phyloP scores from a whole-genome alignment of 2,113 vertebrate species.

The Psammodynastes pulverulentus region DNA sequence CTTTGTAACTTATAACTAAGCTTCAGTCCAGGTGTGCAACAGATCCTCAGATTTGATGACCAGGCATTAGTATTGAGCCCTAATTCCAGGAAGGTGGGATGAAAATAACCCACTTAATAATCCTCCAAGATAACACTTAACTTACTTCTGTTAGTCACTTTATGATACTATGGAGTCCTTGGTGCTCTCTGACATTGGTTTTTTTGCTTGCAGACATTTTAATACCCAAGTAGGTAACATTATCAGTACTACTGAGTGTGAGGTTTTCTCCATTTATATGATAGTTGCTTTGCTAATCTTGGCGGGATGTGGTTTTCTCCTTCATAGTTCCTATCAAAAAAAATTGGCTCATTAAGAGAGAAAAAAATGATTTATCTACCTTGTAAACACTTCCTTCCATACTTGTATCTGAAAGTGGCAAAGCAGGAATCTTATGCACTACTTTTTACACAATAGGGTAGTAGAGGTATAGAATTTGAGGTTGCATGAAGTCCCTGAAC shows the following conservation, averaged over 20 bases:
- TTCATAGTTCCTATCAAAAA: not conserved
- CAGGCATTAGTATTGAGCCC: not conserved
- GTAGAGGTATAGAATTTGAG: not conserved
- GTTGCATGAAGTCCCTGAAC: not conserved
- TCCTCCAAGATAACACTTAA: not conserved
- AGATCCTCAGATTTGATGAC: not conserved
- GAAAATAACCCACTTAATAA: not conserved
- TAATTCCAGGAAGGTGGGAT: not conserved
- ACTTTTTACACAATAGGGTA: not conserved
- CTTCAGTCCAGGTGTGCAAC: not conserved
- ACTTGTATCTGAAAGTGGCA: not conserved
- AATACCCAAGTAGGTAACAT: not conserved
- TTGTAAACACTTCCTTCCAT: not conserved
- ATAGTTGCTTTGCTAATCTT: not conserved
- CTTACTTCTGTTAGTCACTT: not conserved
- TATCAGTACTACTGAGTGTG: not conserved
- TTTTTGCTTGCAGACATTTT: not conserved
- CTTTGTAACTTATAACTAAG: not conserved
- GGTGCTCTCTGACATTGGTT: not conserved
- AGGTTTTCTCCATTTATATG: not conserved
- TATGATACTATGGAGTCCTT: not conserved
- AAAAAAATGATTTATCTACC: not conserved
- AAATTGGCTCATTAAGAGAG: not conserved
- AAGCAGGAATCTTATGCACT: not conserved
- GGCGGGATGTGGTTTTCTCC: not conserved